These are phyloP conservation scores for Plemyria rubiginata DNA, from an alignment of 2,888 invertebrate genomes.

Conservation along the genomic window DNA sequence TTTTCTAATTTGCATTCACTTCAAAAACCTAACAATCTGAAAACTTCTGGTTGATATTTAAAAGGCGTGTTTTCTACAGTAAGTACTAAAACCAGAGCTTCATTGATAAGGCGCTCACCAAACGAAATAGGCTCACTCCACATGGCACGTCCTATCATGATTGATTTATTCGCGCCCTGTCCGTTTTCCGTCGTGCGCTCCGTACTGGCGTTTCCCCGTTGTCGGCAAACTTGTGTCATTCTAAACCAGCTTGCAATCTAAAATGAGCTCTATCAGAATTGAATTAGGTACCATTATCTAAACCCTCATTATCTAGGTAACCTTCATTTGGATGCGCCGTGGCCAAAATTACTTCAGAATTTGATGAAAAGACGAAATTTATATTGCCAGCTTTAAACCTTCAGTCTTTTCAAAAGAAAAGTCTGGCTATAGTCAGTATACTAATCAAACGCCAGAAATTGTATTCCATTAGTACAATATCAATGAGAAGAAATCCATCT, in stretches of 20 bases:
- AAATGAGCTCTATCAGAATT: neutral
- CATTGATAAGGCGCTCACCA: conserved; percentile 28
- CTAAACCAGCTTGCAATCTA: neutral
- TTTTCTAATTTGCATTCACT: too few species aligned
- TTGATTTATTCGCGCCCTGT: conserved; percentile 58
- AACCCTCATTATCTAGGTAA: neutral
- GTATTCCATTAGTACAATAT: too few species aligned
- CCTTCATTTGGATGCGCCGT: too few species aligned
- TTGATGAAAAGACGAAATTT: too few species aligned
- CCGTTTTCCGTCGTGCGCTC: conserved; percentile 51
- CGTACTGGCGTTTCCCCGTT: conserved; percentile 61
- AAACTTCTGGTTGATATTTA: neutral
- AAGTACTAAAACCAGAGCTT: conserved; percentile 14
- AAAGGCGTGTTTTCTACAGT: neutral
- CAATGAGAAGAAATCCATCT: too few species aligned
- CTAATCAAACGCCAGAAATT: too few species aligned
- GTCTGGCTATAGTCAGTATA: too few species aligned
- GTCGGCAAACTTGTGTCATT: conserved; percentile 22
- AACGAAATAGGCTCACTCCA: conserved; percentile 31
- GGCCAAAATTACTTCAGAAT: too few species aligned
- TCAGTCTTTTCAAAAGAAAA: too few species aligned
- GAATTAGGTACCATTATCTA: neutral
- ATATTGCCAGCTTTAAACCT: too few species aligned
- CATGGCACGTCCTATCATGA: conserved; percentile 43
- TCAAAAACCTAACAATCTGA: too few species aligned